A percentile compares a stretch with the other conserved stretches of the same genome.
phyloP scores from a whole-genome alignment of 2,888 invertebrate genomes.

The Xylota sylvarum region DNA sequence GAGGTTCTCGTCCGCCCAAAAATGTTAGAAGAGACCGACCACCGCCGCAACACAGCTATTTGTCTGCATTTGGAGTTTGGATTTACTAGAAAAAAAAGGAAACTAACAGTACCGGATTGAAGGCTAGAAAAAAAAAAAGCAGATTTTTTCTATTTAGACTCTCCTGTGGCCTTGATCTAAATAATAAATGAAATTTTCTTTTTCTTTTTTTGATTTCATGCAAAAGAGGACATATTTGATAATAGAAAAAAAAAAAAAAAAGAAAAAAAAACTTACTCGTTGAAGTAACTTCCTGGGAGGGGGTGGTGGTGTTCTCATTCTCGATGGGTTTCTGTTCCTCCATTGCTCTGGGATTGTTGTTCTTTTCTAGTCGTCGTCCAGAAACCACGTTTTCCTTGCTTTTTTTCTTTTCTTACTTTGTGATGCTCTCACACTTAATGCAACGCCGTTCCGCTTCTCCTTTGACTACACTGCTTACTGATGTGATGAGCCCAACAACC shows the following conservation, averaged over 20 bases:
- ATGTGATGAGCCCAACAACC: slow-evolving; percentile 49
- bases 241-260: slow-evolving; percentile 14
- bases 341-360: slow-evolving; percentile 66
- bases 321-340: slow-evolving; percentile 79
- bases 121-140: slow-evolving; percentile 16
- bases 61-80: slow-evolving; percentile 54
- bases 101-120: slow-evolving; percentile 39
- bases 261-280: slow-evolving; percentile 82
- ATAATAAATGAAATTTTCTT: background rate
- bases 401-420: slow-evolving; percentile 31
- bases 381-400: slow-evolving; percentile 74
- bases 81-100: background rate
- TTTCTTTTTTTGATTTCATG: slow-evolving; percentile 4
- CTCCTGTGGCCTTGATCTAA: slow-evolving; percentile 41
- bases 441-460: slow-evolving; percentile 66
- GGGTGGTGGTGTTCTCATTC: slow-evolving; percentile 79
- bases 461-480: slow-evolving; percentile 57
- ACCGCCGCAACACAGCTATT: slow-evolving; percentile 52
- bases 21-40: slow-evolving; percentile 67
- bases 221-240: slow-evolving; percentile 3
- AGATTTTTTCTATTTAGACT: slow-evolving; percentile 10
- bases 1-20: slow-evolving; percentile 66
- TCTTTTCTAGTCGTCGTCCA: slow-evolving; percentile 42
- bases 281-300: slow-evolving; percentile 83
- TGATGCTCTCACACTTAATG: slow-evolving; percentile 70